Evolutionary conservation across 2,888 invertebrate genomes (phyloP), one percentile per base, ranked within the genome.

Genomic region (Lasioglossum villosulum): DNA sequence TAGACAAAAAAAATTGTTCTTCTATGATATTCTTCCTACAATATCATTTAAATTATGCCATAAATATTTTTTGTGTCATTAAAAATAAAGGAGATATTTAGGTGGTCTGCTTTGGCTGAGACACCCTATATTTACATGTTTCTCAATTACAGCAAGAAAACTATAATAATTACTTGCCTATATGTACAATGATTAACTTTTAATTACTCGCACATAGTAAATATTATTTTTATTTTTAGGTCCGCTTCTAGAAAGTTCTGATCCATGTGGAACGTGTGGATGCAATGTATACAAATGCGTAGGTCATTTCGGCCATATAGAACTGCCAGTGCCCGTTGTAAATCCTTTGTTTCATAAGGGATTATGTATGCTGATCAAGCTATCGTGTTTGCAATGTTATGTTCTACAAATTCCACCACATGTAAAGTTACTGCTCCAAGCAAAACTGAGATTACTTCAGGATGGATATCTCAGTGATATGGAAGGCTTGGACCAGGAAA

Each of bases 281-380:
- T 96, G 97, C 88, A 96, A 96, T 30, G 94, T 96, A 71, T 93
- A 96, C 12, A 95, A 96, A 86, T 99, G 99, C 93, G 97, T 97
- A 0, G 99, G 99, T 0, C 99, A 99, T 95, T 97, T 98, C 95
- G 99, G 99, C 0, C 98, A 99, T 94, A 99, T 99, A 87, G 97
- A 98, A 89, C 95, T 99, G 1, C 98, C 98, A 0, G 95, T 99
- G 19, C 97, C 98, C 0, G 98, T 98, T 0, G 97, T 98, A 82
- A 99, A 99, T 96, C 99, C 99, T 0, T 93, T 99, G 73, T 98
- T 98, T 93, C 97, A 98, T 87, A 97, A 97, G 92, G 96, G 97
- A 48, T 96, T 99, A 30, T 96, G 96, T 80, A 96, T 96, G 1
- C 94, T 98, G 14, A 95, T 98, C 76, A 96, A 96, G 86, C 95